Evolutionary conservation across 2,888 invertebrate genomes (phyloP).

Genomic region (Pachymerium ferrugineum): DNA sequence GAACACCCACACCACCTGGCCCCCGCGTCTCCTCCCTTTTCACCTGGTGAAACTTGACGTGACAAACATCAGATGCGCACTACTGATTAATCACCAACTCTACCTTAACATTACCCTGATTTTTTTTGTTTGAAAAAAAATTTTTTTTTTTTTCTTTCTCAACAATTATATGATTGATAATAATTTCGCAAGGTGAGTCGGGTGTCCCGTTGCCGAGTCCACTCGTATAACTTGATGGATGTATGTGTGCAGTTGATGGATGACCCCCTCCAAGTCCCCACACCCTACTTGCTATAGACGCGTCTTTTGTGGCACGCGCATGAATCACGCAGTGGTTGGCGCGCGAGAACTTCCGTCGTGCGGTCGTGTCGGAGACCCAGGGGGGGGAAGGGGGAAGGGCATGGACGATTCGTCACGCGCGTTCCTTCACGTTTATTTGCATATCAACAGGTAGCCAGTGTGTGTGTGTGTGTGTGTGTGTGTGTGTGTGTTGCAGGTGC

Average conservation of each 20-base stretch:
- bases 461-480: background rate
- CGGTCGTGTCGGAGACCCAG: constrained; percentile 4
- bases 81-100: background rate
- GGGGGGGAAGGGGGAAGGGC: background rate
- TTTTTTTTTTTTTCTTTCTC: background rate
- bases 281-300: background rate
- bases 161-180: background rate
- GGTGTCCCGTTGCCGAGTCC: background rate
- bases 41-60: background rate
- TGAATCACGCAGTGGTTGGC: constrained; percentile 4
- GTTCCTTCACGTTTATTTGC: constrained; percentile 8
- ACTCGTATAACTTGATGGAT: background rate
- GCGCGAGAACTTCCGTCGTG: constrained; percentile 9
- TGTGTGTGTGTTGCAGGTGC: constrained; percentile 5
- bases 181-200: background rate
- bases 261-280: background rate
- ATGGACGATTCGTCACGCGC: constrained; percentile 2
- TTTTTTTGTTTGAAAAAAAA: background rate
- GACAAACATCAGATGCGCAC: constrained; percentile 11
- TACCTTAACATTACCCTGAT: background rate
- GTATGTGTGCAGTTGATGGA: constrained; percentile 4
- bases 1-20: constrained; percentile 4
- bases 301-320: constrained; percentile 4
- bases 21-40: background rate
- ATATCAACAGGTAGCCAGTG: constrained; percentile 9